Percentiles rank a stretch among this genome's conserved stretches.
These are phyloP conservation scores for Pseudorhiza aurosa DNA, from an alignment of 30 jellyfish, hydroid and myxozoan genomes.

Conservation along the genomic window DNA sequence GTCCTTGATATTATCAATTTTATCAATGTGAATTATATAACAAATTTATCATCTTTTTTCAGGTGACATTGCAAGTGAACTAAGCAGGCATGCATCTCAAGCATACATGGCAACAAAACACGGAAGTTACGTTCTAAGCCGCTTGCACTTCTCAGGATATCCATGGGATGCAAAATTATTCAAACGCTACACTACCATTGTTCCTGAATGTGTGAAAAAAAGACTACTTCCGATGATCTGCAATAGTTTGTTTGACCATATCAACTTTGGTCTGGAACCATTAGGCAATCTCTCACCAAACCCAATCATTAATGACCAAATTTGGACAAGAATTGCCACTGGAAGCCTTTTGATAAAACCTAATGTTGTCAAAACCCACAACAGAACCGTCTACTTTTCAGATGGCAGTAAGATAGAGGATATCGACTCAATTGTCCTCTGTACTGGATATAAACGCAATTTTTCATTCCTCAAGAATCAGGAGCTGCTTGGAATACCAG, in stretches of 20 bases:
- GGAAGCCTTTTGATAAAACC: constrained; percentile 56
- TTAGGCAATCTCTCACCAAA: not conserved
- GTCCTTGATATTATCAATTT: too few species aligned
- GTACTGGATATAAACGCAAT: constrained; percentile 83
- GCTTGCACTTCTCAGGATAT: constrained; percentile 39
- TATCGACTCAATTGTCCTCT: constrained; percentile 64
- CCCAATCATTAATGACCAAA: constrained; percentile 62
- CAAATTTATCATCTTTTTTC: not conserved
- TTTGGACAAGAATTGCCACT: constrained; percentile 58
- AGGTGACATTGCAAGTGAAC: constrained; percentile 76
- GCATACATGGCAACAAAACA: constrained; percentile 55
- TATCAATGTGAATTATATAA: too few species aligned
- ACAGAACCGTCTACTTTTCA: constrained; percentile 25
- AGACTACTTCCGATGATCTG: not conserved
- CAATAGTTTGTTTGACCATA: constrained; percentile 30
- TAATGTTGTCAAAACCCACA: constrained; percentile 5
- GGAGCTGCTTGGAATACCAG: constrained; percentile 8
- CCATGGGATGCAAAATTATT: constrained; percentile 59
- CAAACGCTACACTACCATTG: not conserved
- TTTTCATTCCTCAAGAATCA: constrained; percentile 59
- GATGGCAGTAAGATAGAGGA: constrained; percentile 67
- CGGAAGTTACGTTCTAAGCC: constrained; percentile 43
- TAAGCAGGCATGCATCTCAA: constrained; percentile 68
- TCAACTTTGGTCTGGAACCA: constrained; percentile 60
- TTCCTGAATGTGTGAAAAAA: constrained; percentile 12